A percentile compares a stretch with the other conserved stretches of the same genome.
These are phyloP conservation scores for Halictus ligatus DNA, from an alignment of 2,888 invertebrate species.

Conservation along the genomic window DNA sequence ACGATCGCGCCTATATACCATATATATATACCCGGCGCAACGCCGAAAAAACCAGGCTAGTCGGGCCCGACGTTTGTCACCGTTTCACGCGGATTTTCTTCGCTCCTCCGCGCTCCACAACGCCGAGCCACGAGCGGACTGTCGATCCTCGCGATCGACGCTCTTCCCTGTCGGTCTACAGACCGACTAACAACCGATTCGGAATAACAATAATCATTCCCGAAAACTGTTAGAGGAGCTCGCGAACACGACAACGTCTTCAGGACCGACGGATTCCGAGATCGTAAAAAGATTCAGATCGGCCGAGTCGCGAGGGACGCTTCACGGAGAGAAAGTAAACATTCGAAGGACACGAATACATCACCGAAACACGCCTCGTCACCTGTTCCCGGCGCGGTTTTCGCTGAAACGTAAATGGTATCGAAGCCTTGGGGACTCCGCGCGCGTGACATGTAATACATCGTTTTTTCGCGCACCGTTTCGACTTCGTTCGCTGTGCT, in stretches of 20 bases:
- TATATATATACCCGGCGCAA: slow-evolving; percentile 69
- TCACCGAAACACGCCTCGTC: not conserved
- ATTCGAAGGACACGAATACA: not conserved
- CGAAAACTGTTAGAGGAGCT: too few relatives aligned
- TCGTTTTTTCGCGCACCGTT: not conserved
- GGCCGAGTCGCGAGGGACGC: not conserved
- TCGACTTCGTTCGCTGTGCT: not conserved
- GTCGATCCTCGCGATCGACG: not conserved
- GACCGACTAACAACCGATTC: too few relatives aligned
- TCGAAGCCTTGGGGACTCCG: not conserved
- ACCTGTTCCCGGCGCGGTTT: not conserved
- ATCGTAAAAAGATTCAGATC: not conserved
- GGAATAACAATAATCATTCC: too few relatives aligned
- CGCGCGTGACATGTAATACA: not conserved
- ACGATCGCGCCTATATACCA: slow-evolving; percentile 56
- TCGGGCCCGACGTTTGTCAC: slow-evolving; percentile 62
- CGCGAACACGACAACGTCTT: not conserved
- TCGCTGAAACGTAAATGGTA: not conserved
- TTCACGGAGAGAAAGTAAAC: not conserved
- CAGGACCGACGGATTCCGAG: not conserved
- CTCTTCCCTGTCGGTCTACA: not conserved
- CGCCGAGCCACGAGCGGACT: not conserved
- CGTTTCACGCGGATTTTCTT: slow-evolving; percentile 37
- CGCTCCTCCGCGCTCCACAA: not conserved
- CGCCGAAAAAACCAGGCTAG: slow-evolving; percentile 69